Conservation (phyloP, 2,888 invertebrate genomes). For the Antitype chi region DNA sequence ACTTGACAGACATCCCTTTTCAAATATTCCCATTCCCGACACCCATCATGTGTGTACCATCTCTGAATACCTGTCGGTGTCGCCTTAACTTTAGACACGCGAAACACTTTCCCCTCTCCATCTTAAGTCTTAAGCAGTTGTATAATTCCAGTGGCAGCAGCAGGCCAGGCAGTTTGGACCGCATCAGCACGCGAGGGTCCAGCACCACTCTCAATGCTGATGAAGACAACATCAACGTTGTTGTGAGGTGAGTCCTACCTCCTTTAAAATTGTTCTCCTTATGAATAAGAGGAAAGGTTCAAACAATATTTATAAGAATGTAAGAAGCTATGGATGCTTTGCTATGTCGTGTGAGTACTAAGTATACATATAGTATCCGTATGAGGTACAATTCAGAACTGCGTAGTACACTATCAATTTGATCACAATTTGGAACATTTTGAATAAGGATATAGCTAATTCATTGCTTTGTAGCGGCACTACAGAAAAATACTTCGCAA, state of each 20-base stretch:
- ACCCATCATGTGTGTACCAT: too few species aligned
- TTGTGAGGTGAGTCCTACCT: constrained; percentile 92
- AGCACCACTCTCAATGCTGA: constrained; percentile 88
- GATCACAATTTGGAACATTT: too few species aligned
- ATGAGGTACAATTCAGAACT: background rate
- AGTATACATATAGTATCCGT: too few species aligned
- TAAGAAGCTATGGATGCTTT: background rate
- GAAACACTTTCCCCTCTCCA: background rate
- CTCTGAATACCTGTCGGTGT: background rate
- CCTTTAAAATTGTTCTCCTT: background rate
- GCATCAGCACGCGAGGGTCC: constrained; percentile 84
- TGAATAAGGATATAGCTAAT: too few species aligned
- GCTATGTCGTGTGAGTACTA: background rate
- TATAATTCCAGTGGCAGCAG: constrained; percentile 81
- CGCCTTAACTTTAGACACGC: too few species aligned
- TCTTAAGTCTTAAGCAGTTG: background rate
- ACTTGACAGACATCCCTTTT: background rate
- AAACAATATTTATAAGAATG: background rate
- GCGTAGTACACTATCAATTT: too few species aligned
- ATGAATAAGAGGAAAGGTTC: background rate
- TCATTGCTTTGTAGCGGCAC: too few species aligned
- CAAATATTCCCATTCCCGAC: background rate
- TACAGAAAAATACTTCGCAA: too few species aligned
- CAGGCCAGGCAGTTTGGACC: constrained; percentile 83
- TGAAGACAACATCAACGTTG: constrained; percentile 97